Evolutionary conservation across 2,888 invertebrate genomes (phyloP), one percentile per base, ranked within the genome.

Genomic region (Megastigmus dorsalis): DNA sequence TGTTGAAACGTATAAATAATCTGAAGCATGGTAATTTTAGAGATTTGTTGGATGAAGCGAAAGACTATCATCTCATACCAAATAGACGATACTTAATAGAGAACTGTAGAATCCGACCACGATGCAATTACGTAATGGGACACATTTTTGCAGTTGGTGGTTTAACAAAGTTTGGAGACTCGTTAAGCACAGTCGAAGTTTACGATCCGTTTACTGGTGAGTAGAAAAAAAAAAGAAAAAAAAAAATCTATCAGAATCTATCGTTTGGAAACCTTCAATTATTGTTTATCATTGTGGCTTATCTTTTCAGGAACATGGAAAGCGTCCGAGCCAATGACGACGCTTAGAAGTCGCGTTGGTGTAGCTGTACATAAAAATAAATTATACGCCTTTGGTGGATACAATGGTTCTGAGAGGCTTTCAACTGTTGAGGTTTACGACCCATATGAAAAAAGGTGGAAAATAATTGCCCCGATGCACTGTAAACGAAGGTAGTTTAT

Each of bases 61-160:
- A 94, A 85, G 95, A 96, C 84, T 97, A 94, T 86, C 95, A 96
- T 86, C 89, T 96, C 72, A 93, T 97, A 90, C 97, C 96, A 1
- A 95, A 96, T 86, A 89, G 96, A 76, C 89, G 95, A 6, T 91
- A 92, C n/a, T 85, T 94, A 50, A 88, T 95, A 77, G 94, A 94
- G 83, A 93, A 93, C 75, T 95, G 94, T 85, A 91, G 93, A 80
- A 94, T 93, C 1, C 90, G 93, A 73, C 94, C 94, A 9, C 90
- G 96, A 28, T 94, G 94, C 80, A 93, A 93, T 84, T 90, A 90
- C 80, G 91, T 94, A 20, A 92, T 93, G 79, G 96, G 96, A 0
- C 92, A 94, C 82, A 95, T 96, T 77, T 96, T 94, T 87, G 96
- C 95, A 54, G 95, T 96, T 43, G 96, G 96, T 23, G 96, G 96